Conservation (phyloP, 2,797 vertebrate genomes). For the Clarias pachynema region DNA sequence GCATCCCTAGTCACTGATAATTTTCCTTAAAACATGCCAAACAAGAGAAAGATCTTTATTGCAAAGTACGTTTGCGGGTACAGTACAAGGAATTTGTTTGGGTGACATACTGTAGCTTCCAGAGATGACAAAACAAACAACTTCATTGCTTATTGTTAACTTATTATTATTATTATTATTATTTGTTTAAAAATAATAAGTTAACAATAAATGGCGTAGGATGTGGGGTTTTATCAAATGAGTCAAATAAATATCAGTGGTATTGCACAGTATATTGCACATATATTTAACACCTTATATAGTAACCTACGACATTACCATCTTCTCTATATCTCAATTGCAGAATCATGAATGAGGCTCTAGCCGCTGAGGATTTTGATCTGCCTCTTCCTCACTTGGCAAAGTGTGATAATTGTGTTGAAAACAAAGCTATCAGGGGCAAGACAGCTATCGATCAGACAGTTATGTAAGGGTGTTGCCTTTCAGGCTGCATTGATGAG, state of each 20-base stretch:
- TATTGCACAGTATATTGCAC: no score
- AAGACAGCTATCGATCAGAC: conserved; percentile 67
- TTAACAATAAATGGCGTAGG: no score
- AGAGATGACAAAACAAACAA: no score
- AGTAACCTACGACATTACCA: accelerated
- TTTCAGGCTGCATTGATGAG: conserved; percentile 60
- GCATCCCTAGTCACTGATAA: not conserved
- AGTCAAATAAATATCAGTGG: no score
- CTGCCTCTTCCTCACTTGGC: conserved; percentile 26
- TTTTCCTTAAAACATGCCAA: not conserved
- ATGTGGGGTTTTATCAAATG: no score
- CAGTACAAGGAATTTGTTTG: no score
- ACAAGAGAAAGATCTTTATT: no score
- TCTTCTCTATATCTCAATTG: not conserved
- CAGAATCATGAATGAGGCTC: not conserved
- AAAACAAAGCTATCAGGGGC: conserved; percentile 57
- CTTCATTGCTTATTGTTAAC: no score
- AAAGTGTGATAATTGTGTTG: conserved; percentile 66
- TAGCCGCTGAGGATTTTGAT: not conserved
- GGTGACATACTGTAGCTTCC: no score
- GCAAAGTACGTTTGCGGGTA: no score
- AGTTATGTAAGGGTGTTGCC: conserved; percentile 64
- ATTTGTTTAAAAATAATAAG: no score
- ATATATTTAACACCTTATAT: not conserved
- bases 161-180: no score